These are phyloP conservation scores for Listrodromus nycthemerus DNA, from an alignment of 2,888 invertebrate species.

Conservation along the genomic window DNA sequence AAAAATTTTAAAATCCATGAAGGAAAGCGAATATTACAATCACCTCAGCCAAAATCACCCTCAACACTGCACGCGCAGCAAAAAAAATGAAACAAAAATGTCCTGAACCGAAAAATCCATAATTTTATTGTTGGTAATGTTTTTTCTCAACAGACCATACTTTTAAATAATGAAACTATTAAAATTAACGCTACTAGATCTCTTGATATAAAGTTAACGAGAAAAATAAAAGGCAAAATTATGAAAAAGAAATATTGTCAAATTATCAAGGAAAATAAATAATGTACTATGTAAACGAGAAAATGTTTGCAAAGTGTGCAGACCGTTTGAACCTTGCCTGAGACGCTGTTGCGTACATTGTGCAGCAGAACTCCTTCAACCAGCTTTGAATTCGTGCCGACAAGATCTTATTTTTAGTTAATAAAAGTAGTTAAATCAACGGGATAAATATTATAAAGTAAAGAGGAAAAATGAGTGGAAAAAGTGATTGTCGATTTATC, in stretches of 20 bases:
- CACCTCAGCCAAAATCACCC: background rate
- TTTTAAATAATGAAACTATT: background rate
- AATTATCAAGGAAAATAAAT: no score
- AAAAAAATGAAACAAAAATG: background rate
- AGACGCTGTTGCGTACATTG: background rate
- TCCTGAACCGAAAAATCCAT: background rate
- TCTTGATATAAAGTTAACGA: no score
- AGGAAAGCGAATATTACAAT: background rate
- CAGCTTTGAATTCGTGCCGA: constrained; percentile 9
- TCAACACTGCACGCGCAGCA: background rate
- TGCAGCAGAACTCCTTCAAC: background rate
- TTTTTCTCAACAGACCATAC: background rate
- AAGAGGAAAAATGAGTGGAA: background rate
- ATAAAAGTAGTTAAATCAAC: no score
- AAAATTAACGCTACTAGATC: background rate
- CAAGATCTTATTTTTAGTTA: no score
- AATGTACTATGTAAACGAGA: no score
- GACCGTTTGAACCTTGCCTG: no score
- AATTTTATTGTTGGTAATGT: background rate
- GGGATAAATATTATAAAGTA: no score
- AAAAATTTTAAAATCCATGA: background rate
- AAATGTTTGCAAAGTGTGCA: no score
- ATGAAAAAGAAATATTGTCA: no score
- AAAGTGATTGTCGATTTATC: background rate
- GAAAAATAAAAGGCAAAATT: no score